phyloP scores from a whole-genome alignment of 2,888 invertebrate genomes.

The Linnaemya tessellans region DNA sequence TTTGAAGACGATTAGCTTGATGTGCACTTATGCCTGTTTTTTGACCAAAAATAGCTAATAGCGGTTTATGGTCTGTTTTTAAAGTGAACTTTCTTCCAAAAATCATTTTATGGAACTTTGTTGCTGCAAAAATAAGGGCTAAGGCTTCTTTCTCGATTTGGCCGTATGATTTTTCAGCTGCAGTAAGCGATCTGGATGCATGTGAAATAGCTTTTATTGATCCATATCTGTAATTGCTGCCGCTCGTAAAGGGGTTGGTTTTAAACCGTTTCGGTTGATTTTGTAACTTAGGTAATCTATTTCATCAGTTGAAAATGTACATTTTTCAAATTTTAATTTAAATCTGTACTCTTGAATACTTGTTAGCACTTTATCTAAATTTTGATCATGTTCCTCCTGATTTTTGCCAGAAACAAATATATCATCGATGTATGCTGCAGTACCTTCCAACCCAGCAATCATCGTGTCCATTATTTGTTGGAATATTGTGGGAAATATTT shows the following conservation, averaged over 20 bases:
- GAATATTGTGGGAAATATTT: slow-evolving; percentile 68
- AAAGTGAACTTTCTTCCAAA: slow-evolving; percentile 35
- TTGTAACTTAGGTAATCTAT: slow-evolving; percentile 64
- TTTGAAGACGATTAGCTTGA: no score
- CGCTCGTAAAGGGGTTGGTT: slow-evolving; percentile 58
- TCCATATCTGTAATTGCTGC: slow-evolving; percentile 74
- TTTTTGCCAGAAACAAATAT: slow-evolving; percentile 63
- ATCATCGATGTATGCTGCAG: slow-evolving; percentile 59
- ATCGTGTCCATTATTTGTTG: slow-evolving; percentile 71
- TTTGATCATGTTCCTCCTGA: slow-evolving; percentile 51
- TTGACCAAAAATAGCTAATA: no score
- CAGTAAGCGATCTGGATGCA: slow-evolving; percentile 69
- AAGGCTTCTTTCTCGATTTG: slow-evolving; percentile 71
- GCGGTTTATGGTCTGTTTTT: slow-evolving; percentile 75
- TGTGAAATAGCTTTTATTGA: slow-evolving; percentile 76
- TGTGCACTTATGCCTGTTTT: no score
- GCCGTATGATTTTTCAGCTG: slow-evolving; percentile 75
- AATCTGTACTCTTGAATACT: slow-evolving; percentile 64
- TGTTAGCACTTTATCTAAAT: slow-evolving; percentile 35
- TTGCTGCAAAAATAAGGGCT: slow-evolving; percentile 66
- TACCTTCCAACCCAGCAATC: slow-evolving; percentile 57
- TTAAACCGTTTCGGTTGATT: slow-evolving; percentile 62
- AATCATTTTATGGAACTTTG: slow-evolving; percentile 68
- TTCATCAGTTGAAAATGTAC: slow-evolving; percentile 61
- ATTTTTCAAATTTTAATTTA: slow-evolving; percentile 68